Base-by-base conservation (phyloP, 2,797 vertebrate genomes). In the Euthynnus affinis region DNA sequence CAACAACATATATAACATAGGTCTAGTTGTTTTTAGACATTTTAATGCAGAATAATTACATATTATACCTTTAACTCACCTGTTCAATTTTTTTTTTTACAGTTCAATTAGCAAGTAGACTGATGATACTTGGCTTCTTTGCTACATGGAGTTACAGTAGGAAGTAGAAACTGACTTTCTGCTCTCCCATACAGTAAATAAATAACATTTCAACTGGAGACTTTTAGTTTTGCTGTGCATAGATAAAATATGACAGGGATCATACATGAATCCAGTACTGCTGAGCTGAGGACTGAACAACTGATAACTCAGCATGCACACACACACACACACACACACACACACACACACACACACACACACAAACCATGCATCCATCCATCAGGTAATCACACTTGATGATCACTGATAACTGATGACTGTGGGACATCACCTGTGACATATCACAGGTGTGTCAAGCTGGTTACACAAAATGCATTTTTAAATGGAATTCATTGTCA, bases 331-430 rank as follows among this genome's bases (percentile, higher is more conserved):
- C n/a, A n/a, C n/a, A n/a, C n/a, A n/a, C n/a, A n/a, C n/a, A n/a
- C n/a, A n/a, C n/a, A n/a, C n/a, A n/a, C n/a, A n/a, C n/a, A n/a
- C n/a, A n/a, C n/a, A n/a, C 34, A 37, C 9, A 37, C 29, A 6
- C 37, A 37, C 37, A 37, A 37, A 40, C 20, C n/a, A 20, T 4
- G 42, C 48, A 53, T 40, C 48, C 18, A 44, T 18, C 42, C 51
- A 48, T 44, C 63, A 27, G 42, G 44, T 2, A 51, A 46, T 74
- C 73, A 18, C 56, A 25, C 48, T 60, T 37, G 37, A 37, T 37
- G 9, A 37, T 37, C 37, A 2, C n/a, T 53, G 61, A 69, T 62
- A 55, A 69, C 49, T 32, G 29, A 32, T 32, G 5, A 7, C 29
- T 37, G 9, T 10, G 37, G 37, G 37, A 37, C 34, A 34, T 34